Evolutionary conservation across 2,888 invertebrate genomes (phyloP).

Genomic region (Hypolimnas misippus): DNA sequence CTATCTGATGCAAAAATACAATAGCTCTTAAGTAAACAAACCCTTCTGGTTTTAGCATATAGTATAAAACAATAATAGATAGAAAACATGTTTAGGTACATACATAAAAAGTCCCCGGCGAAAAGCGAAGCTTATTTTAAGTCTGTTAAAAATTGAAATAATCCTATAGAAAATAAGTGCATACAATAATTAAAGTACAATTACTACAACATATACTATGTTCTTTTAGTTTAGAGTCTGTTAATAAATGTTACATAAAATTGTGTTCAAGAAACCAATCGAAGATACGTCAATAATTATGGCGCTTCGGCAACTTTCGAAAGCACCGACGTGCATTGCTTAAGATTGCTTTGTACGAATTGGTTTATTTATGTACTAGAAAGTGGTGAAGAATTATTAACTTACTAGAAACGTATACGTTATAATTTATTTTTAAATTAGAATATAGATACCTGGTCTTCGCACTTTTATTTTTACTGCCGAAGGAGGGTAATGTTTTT

Average conservation of each 20-base stretch:
- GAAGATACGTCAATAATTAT: slow-evolving; percentile 37
- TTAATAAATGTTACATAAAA: slow-evolving; percentile 27
- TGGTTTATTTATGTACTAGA: slow-evolving; percentile 16
- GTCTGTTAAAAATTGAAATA: too few relatives aligned
- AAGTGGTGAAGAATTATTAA: slow-evolving; percentile 2
- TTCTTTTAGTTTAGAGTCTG: not conserved
- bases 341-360: slow-evolving; percentile 24
- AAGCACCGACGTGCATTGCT: slow-evolving; percentile 26
- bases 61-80: too few relatives aligned
- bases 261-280: slow-evolving; percentile 31
- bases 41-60: too few relatives aligned
- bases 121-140: too few relatives aligned
- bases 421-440: slow-evolving; percentile 16
- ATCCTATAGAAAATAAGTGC: too few relatives aligned
- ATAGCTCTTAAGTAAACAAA: too few relatives aligned
- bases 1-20: too few relatives aligned
- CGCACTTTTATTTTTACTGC: too few relatives aligned
- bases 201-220: not conserved
- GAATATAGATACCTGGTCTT: not conserved
- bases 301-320: slow-evolving; percentile 40
- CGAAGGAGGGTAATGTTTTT: too few relatives aligned
- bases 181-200: not conserved
- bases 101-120: too few relatives aligned
- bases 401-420: slow-evolving; percentile 2
- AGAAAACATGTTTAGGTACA: too few relatives aligned